A percentile compares a stretch with the other conserved stretches of the same genome.
phyloP scores from a whole-genome alignment of 1,140 invertebrate species.

The Arctopsyche grandis region DNA sequence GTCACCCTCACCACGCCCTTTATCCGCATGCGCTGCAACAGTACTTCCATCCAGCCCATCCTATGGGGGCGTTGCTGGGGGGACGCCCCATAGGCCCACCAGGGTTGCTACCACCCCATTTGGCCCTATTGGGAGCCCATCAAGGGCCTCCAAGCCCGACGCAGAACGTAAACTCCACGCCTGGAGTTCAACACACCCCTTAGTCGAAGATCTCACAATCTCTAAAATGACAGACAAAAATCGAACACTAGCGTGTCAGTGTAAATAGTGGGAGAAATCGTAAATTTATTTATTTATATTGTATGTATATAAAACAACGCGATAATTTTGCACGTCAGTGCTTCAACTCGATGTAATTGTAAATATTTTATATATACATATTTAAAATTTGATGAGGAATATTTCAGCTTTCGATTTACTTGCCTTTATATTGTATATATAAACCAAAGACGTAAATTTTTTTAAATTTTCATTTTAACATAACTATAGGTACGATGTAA shows the following conservation, averaged over 20 bases:
- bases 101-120: constrained; percentile 60
- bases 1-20: constrained; percentile 64
- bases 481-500: neutral
- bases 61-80: constrained; percentile 57
- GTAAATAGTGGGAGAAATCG: neutral
- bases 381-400: neutral
- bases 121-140: constrained; percentile 58
- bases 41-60: constrained; percentile 63
- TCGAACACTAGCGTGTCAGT: neutral
- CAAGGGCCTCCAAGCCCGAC: constrained; percentile 56
- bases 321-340: no score
- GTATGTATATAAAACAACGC: no score
- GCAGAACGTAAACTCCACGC: neutral
- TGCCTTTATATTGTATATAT: constrained; percentile 35
- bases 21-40: constrained; percentile 62
- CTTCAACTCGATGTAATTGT: no score
- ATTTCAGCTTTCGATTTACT: constrained; percentile 31
- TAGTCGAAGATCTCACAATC: constrained; percentile 29
- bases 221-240: neutral
- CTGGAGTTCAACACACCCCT: constrained; percentile 39
- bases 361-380: no score
- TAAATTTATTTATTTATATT: no score
- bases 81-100: constrained; percentile 60
- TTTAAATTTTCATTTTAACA: neutral
- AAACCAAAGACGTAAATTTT: constrained; percentile 23